Percentiles rank a stretch among this genome's conserved stretches.
Conservation (phyloP, 2,888 invertebrate species). For the Bursaphelenchus okinawaensis region DNA sequence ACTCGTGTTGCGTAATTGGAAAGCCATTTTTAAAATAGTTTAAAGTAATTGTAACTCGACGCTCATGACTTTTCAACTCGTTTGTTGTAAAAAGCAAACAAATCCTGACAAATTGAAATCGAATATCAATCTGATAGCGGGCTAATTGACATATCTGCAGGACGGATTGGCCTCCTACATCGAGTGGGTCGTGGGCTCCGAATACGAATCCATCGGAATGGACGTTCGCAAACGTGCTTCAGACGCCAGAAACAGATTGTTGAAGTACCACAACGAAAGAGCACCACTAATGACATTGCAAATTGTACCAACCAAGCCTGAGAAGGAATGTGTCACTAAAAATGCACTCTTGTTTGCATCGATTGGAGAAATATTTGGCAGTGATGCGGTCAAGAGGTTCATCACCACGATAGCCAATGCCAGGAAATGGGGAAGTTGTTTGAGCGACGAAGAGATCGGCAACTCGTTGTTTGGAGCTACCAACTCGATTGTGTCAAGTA, state of each 20-base stretch:
- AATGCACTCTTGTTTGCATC: slow-evolving; percentile 1
- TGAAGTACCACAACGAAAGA: slow-evolving; percentile 1
- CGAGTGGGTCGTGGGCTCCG: slow-evolving; percentile 31
- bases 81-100: too few species aligned
- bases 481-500: neutral
- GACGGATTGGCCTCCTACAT: slow-evolving; percentile 37
- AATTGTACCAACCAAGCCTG: slow-evolving; percentile 7
- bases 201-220: slow-evolving; percentile 20
- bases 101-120: neutral
- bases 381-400: slow-evolving; percentile 6
- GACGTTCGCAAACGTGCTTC: slow-evolving; percentile 6
- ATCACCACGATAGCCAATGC: neutral
- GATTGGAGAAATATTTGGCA: slow-evolving; percentile 8
- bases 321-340: slow-evolving; percentile 4
- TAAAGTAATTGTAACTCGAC: neutral
- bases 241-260: slow-evolving; percentile 18
- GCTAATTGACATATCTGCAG: slow-evolving; percentile 12
- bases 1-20: neutral
- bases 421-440: neutral
- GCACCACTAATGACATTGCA: neutral
- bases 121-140: neutral
- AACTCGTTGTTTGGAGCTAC: slow-evolving; percentile 5
- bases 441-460: slow-evolving; percentile 3
- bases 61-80: neutral
- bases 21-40: neutral